These are phyloP conservation scores for Octonoba sinensis DNA, from an alignment of 2,888 invertebrate species.

Conservation along the genomic window DNA sequence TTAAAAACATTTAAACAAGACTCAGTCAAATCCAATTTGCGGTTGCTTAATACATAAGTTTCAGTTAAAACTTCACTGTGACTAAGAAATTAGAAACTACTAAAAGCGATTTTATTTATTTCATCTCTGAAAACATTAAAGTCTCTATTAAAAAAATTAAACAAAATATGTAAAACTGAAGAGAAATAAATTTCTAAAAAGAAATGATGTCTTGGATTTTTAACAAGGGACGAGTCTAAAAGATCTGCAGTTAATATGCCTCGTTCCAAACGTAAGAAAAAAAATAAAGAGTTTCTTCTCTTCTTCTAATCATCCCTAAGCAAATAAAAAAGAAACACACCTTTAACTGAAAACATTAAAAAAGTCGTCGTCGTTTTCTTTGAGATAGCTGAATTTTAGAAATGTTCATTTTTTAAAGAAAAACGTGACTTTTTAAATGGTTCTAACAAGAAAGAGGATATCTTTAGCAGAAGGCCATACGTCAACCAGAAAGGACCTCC, in stretches of 20 bases:
- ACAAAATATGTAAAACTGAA: background rate
- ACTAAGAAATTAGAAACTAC: too few species aligned
- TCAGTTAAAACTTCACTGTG: too few species aligned
- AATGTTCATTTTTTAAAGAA: conserved; percentile 15
- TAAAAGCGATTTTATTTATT: background rate
- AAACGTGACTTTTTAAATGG: conserved; percentile 41
- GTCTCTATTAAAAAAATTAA: background rate
- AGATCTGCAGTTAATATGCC: conserved; percentile 52
- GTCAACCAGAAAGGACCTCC: conserved; percentile 30
- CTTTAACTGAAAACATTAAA: conserved; percentile 17
- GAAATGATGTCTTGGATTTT: conserved; percentile 38
- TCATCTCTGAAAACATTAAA: background rate
- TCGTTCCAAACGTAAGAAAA: conserved; percentile 27
- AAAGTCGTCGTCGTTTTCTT: conserved; percentile 11
- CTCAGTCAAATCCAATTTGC: too few species aligned
- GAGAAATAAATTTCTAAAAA: conserved; percentile 22
- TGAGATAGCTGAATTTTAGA: conserved; percentile 29
- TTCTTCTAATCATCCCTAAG: conserved; percentile 52
- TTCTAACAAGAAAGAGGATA: conserved; percentile 54
- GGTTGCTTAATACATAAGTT: too few species aligned
- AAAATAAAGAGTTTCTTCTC: conserved; percentile 37
- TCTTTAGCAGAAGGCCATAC: conserved; percentile 37
- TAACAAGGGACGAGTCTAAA: conserved; percentile 29
- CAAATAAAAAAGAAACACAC: conserved; percentile 49
- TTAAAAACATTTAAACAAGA: too few species aligned